Base-by-base conservation (phyloP, 2,888 invertebrate species). In the Seira ritae region DNA sequence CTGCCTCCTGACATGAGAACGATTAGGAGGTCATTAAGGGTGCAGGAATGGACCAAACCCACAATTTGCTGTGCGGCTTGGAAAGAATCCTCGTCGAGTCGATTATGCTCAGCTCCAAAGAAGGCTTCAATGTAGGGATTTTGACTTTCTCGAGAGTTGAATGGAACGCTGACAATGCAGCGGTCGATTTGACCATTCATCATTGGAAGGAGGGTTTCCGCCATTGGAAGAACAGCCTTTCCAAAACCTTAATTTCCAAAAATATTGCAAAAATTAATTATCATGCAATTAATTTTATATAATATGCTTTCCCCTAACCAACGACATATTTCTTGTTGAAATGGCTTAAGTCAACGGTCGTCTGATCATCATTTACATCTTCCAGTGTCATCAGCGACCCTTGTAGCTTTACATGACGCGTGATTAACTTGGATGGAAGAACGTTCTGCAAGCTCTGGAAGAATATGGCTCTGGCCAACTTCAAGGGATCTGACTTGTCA, bases 1-100 rank as follows among this genome's bases (percentile, higher is more conserved):
- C 99, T 99, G 24, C 99, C 99, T 8, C 99, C 99, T 91, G 89
- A 92, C 74, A 98, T 94, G 42, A 98, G 92, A 17, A 98, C 96
- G 84, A 99, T 91, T 1, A 98, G 92, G 62, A 97, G 91, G 90
- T 97, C 96, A 84, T 94, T 91, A 20, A 92, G 90, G 0, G 91
- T 92, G 84, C 96, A 92, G n/a, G 90, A 90, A 81, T 92, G 89
- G 0, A 94, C 93, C 68, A 97, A 91, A 10, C 94, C 90, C 85
- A 94, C 92, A 60, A 99, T 96, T 90, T 93, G 92, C 83, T 91
- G 90, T 0, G 98, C 95, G 4, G 96, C 95, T 12, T 90, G 88
- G 76, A 94, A 90, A 0, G 98, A 94, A 68, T 92, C 91, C 68
- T 91, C 90, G 91, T 99, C 98, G 0, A 98, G 98, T 50, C 97